phyloP scores from a whole-genome alignment of 2,113 vertebrate genomes.

The Psittacula cyanocephala region DNA sequence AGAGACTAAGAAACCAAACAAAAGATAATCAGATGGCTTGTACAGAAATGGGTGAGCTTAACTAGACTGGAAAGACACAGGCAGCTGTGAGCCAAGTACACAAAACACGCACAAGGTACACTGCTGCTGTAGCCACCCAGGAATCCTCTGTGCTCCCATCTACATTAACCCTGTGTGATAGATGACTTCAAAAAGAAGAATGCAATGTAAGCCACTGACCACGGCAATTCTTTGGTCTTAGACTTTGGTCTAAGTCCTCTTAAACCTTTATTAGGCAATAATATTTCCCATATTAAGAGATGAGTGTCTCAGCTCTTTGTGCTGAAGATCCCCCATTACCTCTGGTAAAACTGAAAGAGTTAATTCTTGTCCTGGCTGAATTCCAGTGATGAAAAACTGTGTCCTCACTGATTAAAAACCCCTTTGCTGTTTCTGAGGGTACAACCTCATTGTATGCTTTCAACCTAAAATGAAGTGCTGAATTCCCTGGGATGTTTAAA shows the following conservation, averaged over 20 bases:
- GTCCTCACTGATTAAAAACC: neutral
- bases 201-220: fast-evolving
- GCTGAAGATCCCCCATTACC: neutral
- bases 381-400: neutral
- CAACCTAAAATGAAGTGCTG: neutral
- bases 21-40: conserved; percentile 23
- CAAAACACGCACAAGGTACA: neutral
- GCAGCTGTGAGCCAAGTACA: conserved; percentile 17
- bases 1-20: conserved; percentile 30
- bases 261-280: neutral
- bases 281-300: neutral
- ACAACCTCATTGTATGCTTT: neutral
- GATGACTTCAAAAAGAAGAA: neutral
- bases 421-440: neutral
- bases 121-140: conserved; percentile 8
- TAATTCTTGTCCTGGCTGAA: neutral
- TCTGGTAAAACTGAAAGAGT: neutral
- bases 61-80: neutral
- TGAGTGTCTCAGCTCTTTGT: neutral
- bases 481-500: neutral
- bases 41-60: conserved; percentile 10
- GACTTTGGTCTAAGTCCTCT: neutral
- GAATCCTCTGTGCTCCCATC: neutral
- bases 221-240: fast-evolving
- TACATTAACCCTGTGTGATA: neutral